These are phyloP conservation scores for Troides helena DNA, from an alignment of 2,888 invertebrate genomes.

Conservation along the genomic window DNA sequence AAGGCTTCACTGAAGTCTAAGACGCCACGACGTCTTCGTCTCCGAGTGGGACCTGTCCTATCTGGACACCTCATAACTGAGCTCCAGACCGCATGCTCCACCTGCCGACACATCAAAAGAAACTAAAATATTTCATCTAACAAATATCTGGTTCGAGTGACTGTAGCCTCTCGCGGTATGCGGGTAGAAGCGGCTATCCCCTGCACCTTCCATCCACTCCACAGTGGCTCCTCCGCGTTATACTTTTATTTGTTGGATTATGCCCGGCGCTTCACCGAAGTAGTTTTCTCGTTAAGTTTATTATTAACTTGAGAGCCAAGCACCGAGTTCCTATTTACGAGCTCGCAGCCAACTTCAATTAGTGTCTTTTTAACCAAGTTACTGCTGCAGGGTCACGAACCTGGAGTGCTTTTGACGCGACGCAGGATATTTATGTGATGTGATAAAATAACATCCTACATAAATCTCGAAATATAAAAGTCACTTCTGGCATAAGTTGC, in stretches of 20 bases:
- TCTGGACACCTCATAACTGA: too few species aligned
- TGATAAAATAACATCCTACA: too few species aligned
- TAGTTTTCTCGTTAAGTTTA: constrained; percentile 28
- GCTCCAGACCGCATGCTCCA: too few species aligned
- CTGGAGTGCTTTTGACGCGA: not conserved
- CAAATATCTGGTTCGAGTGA: not conserved
- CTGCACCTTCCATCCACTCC: constrained; percentile 8
- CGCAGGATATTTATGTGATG: not conserved
- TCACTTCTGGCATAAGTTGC: too few species aligned
- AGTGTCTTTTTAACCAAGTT: constrained; percentile 21
- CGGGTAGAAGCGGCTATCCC: constrained; percentile 7
- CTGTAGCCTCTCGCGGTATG: not conserved
- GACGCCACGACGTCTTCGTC: too few species aligned
- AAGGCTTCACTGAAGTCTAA: too few species aligned
- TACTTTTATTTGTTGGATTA: constrained; percentile 26
- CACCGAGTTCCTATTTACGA: constrained; percentile 15
- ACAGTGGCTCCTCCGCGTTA: constrained; percentile 10
- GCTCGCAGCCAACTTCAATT: constrained; percentile 15
- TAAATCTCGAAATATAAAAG: too few species aligned
- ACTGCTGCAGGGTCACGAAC: not conserved
- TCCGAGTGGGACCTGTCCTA: too few species aligned
- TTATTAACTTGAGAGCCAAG: constrained; percentile 26
- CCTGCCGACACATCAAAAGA: constrained; percentile 13
- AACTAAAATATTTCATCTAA: constrained; percentile 5
- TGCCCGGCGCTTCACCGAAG: constrained; percentile 16